These are phyloP conservation scores for Strigamia crassipes DNA, from an alignment of 2,888 invertebrate species.

Conservation along the genomic window DNA sequence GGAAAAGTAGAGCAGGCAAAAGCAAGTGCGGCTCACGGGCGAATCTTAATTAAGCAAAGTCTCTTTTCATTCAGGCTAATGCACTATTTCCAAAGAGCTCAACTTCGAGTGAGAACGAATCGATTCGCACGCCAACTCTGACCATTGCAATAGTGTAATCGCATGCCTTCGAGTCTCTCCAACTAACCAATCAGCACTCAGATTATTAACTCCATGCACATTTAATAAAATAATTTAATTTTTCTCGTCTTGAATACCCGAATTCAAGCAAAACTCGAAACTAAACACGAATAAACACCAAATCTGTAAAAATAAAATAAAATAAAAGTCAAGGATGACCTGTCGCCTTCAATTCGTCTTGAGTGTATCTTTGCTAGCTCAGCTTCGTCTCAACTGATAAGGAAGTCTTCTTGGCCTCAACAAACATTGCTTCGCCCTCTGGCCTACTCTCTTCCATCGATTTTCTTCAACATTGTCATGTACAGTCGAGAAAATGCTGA, in stretches of 20 bases:
- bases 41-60: slow-evolving; percentile 27
- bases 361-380: slow-evolving; percentile 14
- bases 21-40: neutral
- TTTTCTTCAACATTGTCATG: slow-evolving; percentile 1
- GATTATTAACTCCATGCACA: neutral
- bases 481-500: neutral
- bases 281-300: too few relatives aligned
- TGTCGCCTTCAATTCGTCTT: neutral
- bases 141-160: neutral
- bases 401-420: neutral
- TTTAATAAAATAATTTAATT: neutral
- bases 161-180: neutral
- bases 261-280: too few relatives aligned
- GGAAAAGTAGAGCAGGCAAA: neutral
- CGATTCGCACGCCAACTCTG: neutral
- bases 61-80: slow-evolving; percentile 22
- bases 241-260: neutral
- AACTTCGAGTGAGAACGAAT: neutral
- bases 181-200: neutral
- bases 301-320: neutral
- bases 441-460: slow-evolving; percentile 19
- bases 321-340: neutral
- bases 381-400: neutral
- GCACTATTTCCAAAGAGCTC: slow-evolving; percentile 12
- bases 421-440: slow-evolving; percentile 4